Conservation (phyloP, 2,113 vertebrate genomes). For the Mus musculus region DNA sequence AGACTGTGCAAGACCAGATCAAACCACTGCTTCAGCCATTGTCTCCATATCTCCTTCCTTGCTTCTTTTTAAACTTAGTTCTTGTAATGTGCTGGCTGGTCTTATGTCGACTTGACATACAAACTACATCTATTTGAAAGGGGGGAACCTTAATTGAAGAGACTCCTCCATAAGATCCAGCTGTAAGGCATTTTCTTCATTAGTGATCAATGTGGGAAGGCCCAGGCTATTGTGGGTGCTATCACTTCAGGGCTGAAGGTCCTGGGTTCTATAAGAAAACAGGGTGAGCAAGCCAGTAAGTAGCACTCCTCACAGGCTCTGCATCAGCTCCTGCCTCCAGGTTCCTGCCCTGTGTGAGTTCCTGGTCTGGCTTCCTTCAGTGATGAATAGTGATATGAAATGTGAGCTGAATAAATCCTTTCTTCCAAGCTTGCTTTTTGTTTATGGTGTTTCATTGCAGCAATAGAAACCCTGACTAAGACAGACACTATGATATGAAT, state of each 20-base stretch:
- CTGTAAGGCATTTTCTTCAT: not conserved
- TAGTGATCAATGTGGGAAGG: not conserved
- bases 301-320: not conserved
- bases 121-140: not conserved
- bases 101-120: not conserved
- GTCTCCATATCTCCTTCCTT: not conserved
- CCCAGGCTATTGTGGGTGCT: not conserved
- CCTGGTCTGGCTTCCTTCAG: not conserved
- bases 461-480: not conserved
- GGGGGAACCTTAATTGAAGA: not conserved
- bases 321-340: not conserved
- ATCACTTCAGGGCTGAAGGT: not conserved
- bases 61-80: not conserved
- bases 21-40: not conserved
- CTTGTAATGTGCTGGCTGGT: not conserved
- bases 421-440: not conserved
- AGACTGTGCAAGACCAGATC: not conserved
- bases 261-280: not conserved
- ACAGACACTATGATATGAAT: not conserved
- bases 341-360: not conserved
- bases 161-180: not conserved
- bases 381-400: no score
- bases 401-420: not conserved
- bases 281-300: not conserved
- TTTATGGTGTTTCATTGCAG: no score